Evolutionary conservation across 2,113 vertebrate genomes (phyloP).

Genomic region (Ptyas mucosa): DNA sequence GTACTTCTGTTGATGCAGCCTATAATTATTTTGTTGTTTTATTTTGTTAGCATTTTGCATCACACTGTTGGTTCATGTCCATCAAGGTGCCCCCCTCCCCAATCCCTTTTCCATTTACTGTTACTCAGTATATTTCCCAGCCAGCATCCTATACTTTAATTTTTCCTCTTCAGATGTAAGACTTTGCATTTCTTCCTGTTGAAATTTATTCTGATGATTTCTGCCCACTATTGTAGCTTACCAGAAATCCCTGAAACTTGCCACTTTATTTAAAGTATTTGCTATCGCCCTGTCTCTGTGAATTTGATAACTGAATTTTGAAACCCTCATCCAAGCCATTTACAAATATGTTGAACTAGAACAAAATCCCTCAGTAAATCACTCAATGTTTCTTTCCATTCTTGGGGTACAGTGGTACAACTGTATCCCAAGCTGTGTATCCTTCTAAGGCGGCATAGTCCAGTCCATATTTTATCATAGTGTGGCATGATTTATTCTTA

Average conservation of each 20-base stretch:
- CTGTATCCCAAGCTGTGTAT: neutral
- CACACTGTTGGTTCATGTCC: neutral
- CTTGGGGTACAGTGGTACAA: neutral
- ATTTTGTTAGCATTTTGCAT: neutral
- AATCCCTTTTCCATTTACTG: neutral
- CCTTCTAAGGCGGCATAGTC: neutral
- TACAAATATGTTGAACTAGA: neutral
- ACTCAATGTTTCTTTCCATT: neutral
- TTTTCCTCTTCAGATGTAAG: neutral
- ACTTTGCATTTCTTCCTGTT: neutral
- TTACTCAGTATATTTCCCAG: neutral
- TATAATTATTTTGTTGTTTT: neutral
- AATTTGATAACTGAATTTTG: neutral
- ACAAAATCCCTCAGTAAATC: neutral
- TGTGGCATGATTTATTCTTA: neutral
- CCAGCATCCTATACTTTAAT: neutral
- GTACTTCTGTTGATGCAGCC: neutral
- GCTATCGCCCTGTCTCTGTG: neutral
- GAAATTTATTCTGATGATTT: neutral
- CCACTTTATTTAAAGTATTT: neutral
- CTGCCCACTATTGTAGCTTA: neutral
- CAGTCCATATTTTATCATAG: neutral
- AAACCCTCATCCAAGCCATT: neutral
- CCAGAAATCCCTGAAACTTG: neutral
- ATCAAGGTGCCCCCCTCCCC: neutral